Evolutionary conservation across 2,797 vertebrate species (phyloP), one percentile per base, ranked within the genome.

Genomic region (Sebastes iracundus): DNA sequence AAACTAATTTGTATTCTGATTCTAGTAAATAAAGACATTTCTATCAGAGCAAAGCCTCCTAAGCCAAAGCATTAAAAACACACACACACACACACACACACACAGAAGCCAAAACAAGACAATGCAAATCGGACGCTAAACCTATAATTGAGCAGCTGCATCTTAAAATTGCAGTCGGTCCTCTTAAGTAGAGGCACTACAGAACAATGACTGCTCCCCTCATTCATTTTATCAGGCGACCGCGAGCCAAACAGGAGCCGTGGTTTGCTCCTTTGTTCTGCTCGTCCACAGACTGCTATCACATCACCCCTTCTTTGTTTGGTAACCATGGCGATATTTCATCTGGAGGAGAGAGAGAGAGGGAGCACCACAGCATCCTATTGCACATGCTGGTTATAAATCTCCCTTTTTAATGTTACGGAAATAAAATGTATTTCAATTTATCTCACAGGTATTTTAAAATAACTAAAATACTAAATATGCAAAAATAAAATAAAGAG

Each of bases 241-340:
- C 78, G 70, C 23, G 58, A 87, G 88, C 88, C 75, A 86, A 88
- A 81, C 74, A 82, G 32, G 83, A 91, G 88, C 91, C 79, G 86
- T 87, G 91, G 84, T 91, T 90, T 91, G 73, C 87, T 90, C 92
- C 94, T 95, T 96, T 95, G 95, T 96, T 96, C 94, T 94, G 84
- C 85, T 87, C 90, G 77, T 91, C 93, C 90, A 88, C 85, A 87
- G 90, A 91, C 91, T 91, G 90, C 90, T 82, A 91, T 86, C 90
- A 90, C 93, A 93, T 94, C 92, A 87, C 89, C 92, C 90, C 91
- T 88, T 95, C 96, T 96, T 96, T 96, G 96, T 96, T 96, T 94
- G 94, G 96, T 96, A 94, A 96, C 96, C 95, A 96, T 96, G 94
- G 93, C 92, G 88, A 96, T 95, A 89, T 94, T 93, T 95, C 94